These are phyloP conservation scores for Spilarctia lutea DNA, from an alignment of 2,888 invertebrate species.

Conservation along the genomic window DNA sequence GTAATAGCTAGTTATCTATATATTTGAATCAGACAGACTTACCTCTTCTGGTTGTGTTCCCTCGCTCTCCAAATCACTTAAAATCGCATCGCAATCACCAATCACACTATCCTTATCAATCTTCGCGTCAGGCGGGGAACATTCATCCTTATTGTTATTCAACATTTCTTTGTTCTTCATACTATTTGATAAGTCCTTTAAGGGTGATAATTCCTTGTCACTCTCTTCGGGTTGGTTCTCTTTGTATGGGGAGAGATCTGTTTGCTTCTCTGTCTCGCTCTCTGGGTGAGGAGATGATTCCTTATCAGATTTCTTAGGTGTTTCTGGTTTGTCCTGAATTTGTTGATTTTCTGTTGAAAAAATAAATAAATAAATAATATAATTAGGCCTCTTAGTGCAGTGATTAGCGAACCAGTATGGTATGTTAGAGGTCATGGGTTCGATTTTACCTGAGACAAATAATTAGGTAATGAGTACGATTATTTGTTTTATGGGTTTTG, in stretches of 20 bases:
- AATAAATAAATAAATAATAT: neutral
- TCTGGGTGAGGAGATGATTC: constrained; percentile 59
- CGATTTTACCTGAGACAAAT: neutral
- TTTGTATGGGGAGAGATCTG: constrained; percentile 63
- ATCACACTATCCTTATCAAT: constrained; percentile 88
- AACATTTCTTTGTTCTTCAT: constrained; percentile 71
- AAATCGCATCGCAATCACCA: constrained; percentile 84
- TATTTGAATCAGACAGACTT: constrained; percentile 22
- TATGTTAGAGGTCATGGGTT: neutral
- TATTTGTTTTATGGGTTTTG: neutral
- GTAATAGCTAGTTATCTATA: too few relatives aligned
- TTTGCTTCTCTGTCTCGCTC: constrained; percentile 52
- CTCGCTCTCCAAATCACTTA: constrained; percentile 95
- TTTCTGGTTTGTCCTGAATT: constrained; percentile 67
- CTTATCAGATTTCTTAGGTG: constrained; percentile 70
- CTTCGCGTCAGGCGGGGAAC: constrained; percentile 77
- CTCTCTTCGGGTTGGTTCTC: constrained; percentile 57
- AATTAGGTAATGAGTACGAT: neutral
- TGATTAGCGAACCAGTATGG: neutral
- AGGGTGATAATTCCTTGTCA: constrained; percentile 69
- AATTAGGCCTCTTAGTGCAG: neutral
- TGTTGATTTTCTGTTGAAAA: constrained; percentile 50
- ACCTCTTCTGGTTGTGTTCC: constrained; percentile 95
- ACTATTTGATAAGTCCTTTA: constrained; percentile 73
- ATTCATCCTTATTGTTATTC: constrained; percentile 82